These are phyloP conservation scores for Philotrypesis tridentata DNA, from an alignment of 1,140 invertebrate genomes.

Conservation along the genomic window DNA sequence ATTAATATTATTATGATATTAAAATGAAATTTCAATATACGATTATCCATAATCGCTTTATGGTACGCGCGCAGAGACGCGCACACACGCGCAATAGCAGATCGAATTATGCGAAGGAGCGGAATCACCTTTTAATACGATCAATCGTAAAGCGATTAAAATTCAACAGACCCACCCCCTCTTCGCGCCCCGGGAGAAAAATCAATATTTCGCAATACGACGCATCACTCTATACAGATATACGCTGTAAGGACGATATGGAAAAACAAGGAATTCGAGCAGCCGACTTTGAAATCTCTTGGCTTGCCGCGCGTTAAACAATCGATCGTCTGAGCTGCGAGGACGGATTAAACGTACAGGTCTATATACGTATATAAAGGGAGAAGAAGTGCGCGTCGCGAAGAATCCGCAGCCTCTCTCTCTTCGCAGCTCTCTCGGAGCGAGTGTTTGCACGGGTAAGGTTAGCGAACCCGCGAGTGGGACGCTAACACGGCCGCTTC, in stretches of 20 bases:
- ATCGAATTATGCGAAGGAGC: neutral
- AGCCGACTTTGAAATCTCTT: too few species aligned
- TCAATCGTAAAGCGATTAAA: neutral
- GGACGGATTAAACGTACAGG: too few species aligned
- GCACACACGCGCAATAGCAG: neutral
- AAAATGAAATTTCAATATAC: neutral
- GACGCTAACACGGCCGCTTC: conserved; percentile 23
- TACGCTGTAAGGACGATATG: too few species aligned
- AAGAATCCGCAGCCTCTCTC: neutral
- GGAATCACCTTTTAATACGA: neutral
- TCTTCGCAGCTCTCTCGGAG: neutral
- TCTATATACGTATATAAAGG: neutral
- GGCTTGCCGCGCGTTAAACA: neutral
- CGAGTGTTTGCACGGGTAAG: conserved; percentile 33
- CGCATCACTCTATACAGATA: too few species aligned
- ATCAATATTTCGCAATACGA: too few species aligned
- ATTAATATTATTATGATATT: too few species aligned
- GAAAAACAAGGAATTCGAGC: too few species aligned
- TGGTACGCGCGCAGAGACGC: neutral
- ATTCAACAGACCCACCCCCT: neutral
- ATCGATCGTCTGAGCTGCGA: neutral
- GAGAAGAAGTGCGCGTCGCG: neutral
- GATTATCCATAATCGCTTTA: neutral
- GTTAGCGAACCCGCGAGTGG: conserved; percentile 32
- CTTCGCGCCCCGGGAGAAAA: too few species aligned